phyloP scores from a whole-genome alignment of 2,888 invertebrate genomes.

The Biston stratarius region DNA sequence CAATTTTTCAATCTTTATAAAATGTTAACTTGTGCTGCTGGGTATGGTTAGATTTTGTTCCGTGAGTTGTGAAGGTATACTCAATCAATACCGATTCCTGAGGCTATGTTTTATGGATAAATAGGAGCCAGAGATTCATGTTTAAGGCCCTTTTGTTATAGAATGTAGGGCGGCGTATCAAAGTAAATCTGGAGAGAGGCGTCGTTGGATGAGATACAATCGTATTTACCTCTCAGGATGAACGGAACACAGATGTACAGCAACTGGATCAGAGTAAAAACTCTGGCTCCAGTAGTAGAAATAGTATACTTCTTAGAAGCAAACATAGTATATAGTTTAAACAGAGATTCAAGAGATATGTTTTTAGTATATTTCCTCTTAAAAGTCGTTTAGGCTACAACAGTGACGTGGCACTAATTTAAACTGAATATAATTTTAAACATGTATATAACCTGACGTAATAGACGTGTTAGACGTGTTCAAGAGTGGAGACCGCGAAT shows the following conservation, averaged over 20 bases:
- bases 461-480: too few relatives aligned
- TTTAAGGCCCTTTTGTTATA: constrained; percentile 30
- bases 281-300: too few relatives aligned
- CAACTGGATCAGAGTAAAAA: neutral
- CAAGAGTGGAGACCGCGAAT: too few relatives aligned
- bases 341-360: too few relatives aligned
- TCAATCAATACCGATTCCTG: constrained; percentile 6
- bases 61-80: neutral
- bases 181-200: constrained; percentile 41
- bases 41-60: neutral
- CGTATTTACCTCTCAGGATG: constrained; percentile 43
- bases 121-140: constrained; percentile 8
- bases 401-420: too few relatives aligned
- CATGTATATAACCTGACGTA: too few relatives aligned
- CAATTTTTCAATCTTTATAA: too few relatives aligned
- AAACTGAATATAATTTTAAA: too few relatives aligned
- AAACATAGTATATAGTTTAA: too few relatives aligned
- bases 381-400: too few relatives aligned
- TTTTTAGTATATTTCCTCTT: too few relatives aligned
- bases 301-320: too few relatives aligned
- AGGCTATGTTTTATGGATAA: constrained; percentile 3
- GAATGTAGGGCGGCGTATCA: constrained; percentile 41
- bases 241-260: constrained; percentile 7
- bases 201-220: constrained; percentile 42
- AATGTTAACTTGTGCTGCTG: neutral